phyloP scores from a whole-genome alignment of 1,140 invertebrate species.

The Pemphigus obesinymphae region DNA sequence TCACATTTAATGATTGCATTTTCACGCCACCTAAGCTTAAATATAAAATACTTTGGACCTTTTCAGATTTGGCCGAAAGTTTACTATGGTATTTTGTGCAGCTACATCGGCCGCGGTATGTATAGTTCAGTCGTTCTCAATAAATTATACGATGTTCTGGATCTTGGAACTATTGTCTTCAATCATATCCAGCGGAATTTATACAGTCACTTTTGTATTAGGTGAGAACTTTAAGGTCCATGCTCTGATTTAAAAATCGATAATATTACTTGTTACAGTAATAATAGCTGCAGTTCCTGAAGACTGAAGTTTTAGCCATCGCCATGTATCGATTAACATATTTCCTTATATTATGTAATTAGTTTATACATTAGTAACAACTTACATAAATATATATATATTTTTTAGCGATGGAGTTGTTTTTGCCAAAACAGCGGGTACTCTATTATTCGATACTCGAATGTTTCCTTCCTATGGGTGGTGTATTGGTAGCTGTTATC shows the following conservation, averaged over 20 bases:
- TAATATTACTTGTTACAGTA: too few species aligned
- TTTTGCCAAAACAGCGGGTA: constrained; percentile 66
- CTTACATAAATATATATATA: too few species aligned
- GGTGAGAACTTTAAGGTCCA: constrained; percentile 52
- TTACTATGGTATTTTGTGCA: constrained; percentile 55
- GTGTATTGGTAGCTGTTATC: constrained; percentile 60
- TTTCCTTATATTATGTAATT: too few species aligned
- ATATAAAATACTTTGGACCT: too few species aligned
- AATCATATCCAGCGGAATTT: constrained; percentile 59
- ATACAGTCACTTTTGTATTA: constrained; percentile 60
- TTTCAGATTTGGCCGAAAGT: constrained; percentile 58
- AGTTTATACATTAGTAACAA: too few species aligned
- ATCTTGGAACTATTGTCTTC: constrained; percentile 58
- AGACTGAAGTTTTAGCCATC: too few species aligned
- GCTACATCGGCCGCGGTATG: constrained; percentile 56
- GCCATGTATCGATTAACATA: too few species aligned
- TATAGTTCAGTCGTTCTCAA: constrained; percentile 55
- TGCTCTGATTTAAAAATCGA: too few species aligned
- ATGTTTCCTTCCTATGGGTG: constrained; percentile 64
- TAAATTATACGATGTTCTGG: constrained; percentile 56
- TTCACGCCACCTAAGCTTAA: too few species aligned
- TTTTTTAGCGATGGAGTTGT: constrained; percentile 68
- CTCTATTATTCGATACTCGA: constrained; percentile 66
- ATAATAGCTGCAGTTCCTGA: too few species aligned
- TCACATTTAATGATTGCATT: too few species aligned